Evolutionary conservation across 92 coral and sea anemone genomes (phyloP).

Genomic region (Parazoanthus atlanticus): DNA sequence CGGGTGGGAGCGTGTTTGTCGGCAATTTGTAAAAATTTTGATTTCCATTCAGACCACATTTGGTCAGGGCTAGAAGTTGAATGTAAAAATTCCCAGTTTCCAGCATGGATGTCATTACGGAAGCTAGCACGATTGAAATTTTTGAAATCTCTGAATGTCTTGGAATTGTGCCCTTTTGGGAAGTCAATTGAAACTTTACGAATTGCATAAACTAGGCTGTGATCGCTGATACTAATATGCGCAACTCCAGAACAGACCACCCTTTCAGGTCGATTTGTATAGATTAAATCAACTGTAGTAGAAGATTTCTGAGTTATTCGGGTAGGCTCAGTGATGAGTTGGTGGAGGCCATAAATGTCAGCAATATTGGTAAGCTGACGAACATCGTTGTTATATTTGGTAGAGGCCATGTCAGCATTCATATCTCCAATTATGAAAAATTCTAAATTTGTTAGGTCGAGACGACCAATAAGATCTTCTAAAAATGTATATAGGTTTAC

Average conservation of each 20-base stretch:
- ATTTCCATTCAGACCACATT: no score
- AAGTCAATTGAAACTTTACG: no score
- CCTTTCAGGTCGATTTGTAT: neutral
- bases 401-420: slow-evolving; percentile 30
- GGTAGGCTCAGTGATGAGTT: slow-evolving; percentile 20
- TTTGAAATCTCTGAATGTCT: no score
- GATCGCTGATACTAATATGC: no score
- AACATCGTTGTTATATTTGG: slow-evolving; percentile 16
- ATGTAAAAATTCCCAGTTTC: no score
- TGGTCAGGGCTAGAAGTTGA: no score
- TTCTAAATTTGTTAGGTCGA: slow-evolving; percentile 15
- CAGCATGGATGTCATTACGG: no score
- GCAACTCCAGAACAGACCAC: neutral
- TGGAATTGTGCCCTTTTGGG: no score
- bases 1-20: no score
- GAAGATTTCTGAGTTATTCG: slow-evolving; percentile 15
- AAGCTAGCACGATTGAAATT: no score
- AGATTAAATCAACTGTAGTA: neutral
- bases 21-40: neutral
- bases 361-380: slow-evolving; percentile 15
- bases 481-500: neutral
- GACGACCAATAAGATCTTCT: slow-evolving; percentile 6
- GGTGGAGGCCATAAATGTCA: slow-evolving; percentile 28
- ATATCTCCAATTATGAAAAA: slow-evolving; percentile 46
- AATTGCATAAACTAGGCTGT: no score